Evolutionary conservation across 1,140 invertebrate genomes (phyloP), one percentile per base, ranked within the genome.

Genomic region (Neomicropteryx cornuta): DNA sequence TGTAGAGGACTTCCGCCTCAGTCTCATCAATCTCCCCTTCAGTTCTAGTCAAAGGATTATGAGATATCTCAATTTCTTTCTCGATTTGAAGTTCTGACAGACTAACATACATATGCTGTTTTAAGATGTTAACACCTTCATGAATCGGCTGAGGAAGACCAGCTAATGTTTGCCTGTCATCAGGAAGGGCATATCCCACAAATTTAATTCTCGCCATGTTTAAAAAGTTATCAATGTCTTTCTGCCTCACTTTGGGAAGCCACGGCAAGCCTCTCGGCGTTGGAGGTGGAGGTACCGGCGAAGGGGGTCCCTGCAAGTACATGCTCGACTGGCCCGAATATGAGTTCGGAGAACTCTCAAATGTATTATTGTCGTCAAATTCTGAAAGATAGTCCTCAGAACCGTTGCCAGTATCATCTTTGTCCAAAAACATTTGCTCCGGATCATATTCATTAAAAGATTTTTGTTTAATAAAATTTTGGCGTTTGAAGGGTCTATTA

Each of bases 231-330:
- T 97, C 89, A 31, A 96, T 81, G 58, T 95, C 90, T 66, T 87
- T 89, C 52, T 90, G 83, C 17, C 89, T 70, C n/a, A 97, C 92
- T 77, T 97, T 97, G 5, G 93, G 91, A 44, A 82, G 79, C 94
- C 93, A 97, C 2, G 94, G 93, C 43, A 97, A 70, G 39, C 81
- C 77, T 66, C 60, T 38, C n/a, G 63, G 64, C 2, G 61, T 41
- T 4, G 64, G 63, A 24, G 61, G 60, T n/a, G 72, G 72, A 19
- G 69, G 70, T 3, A 72, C 66, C 4, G 61, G 61, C n/a, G n/a
- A n/a, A n/a, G n/a, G n/a, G n/a, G 6, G 61, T 22, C 16, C 19
- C 11, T n/a, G 24, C n/a, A n/a, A 8, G 8, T 8, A 8, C 3
- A 34, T 11, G 1, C 19, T 21, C 16, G 17, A 13, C 18, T 34